Evolutionary conservation across 2,113 vertebrate species (phyloP).

Genomic region (Rhegmatorhina hoffmannsi): DNA sequence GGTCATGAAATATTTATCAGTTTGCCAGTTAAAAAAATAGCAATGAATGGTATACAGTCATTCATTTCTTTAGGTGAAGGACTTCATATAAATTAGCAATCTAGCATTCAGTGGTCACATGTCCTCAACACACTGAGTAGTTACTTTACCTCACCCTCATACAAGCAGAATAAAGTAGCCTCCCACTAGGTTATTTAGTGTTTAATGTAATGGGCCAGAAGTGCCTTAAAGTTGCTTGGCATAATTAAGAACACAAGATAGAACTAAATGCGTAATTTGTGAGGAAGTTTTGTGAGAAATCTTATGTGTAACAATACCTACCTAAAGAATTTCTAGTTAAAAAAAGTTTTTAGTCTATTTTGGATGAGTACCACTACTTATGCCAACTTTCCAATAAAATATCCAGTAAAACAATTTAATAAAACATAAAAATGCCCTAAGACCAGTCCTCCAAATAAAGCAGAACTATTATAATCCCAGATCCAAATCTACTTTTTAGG

Average conservation of each 20-base stretch:
- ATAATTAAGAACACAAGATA: neutral
- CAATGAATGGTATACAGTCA: neutral
- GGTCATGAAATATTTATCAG: slow-evolving; percentile 26
- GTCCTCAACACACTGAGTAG: neutral
- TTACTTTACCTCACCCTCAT: neutral
- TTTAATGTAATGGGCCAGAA: neutral
- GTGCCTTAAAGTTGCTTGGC: neutral
- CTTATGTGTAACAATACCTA: neutral
- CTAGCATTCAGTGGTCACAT: neutral
- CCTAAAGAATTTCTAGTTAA: neutral
- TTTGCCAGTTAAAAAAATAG: neutral
- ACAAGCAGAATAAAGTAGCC: neutral
- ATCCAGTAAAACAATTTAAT: neutral
- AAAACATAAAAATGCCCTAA: neutral
- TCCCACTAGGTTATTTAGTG: neutral
- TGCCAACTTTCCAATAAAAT: neutral
- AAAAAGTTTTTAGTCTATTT: neutral
- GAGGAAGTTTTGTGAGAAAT: neutral
- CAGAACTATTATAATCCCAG: neutral
- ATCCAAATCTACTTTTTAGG: neutral
- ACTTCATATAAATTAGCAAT: neutral
- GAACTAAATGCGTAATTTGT: neutral
- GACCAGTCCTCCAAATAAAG: neutral
- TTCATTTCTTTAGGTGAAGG: neutral
- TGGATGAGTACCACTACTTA: neutral